Evolutionary conservation across 1,140 invertebrate species (phyloP), one percentile per base, ranked within the genome.

Genomic region (Anoplophora glabripennis): DNA sequence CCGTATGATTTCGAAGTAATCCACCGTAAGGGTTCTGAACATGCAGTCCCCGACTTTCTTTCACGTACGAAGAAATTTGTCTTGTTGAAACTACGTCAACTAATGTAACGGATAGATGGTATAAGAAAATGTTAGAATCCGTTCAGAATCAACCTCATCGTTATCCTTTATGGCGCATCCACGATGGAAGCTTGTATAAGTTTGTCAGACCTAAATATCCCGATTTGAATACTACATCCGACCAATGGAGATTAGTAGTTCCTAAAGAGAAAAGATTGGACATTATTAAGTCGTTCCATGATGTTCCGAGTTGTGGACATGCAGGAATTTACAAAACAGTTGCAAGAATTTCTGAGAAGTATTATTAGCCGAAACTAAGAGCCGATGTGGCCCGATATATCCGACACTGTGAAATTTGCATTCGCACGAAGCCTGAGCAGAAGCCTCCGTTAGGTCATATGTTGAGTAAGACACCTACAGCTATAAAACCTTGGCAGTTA

Each of bases 1-100:
- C 59, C 61, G 4, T 78, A 72, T 57, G 60, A 74, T 21, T 74
- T 76, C 52, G 47, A 72, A 8, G 66, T 80, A 5, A 47, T 57
- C 7, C 73, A 79, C 5, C 21, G 21, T 28, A 2, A 2, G 3
- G 76, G 75, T 5, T 61, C 55, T 9, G 33, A 66, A 2, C 69
- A 76, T 37, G 36, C 56, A 1, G 71, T 75, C 17, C 70, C 73
- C 0, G 71, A 76, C 21, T 3, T 11, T 18, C 7, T 64, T 65
- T 5, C 64, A 75, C 21, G 21, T 28, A 28, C 21, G 3, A 5
- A 5, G 21, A 3, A 28, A 28, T 5, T 28, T 2, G 5, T 28
- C 3, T 28, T 28, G 21, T 28, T 3, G 21, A 28, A 28, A 2
- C 21, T n/a, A n/a, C n/a, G 5, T 28, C 5, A 2, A 28, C 3